Percentiles rank a stretch among this genome's conserved stretches.
Evolutionary conservation across 1,140 invertebrate species (phyloP).

Genomic region (Battus philenor): DNA sequence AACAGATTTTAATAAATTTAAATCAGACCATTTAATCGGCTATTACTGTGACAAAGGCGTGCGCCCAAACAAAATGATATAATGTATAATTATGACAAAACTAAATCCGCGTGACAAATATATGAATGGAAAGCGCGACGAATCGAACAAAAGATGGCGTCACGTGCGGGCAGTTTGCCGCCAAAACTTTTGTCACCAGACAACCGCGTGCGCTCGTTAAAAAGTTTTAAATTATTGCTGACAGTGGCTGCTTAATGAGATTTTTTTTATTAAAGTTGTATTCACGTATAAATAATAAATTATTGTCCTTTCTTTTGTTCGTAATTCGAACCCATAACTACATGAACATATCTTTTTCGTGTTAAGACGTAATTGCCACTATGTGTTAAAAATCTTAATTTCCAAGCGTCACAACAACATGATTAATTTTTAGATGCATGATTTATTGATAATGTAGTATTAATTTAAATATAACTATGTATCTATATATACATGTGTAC

Average conservation of each 20-base stretch:
- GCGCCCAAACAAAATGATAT: conserved; percentile 33
- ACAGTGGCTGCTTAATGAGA: conserved; percentile 8
- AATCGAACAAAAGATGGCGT: conserved; percentile 49
- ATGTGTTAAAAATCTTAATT: too few species aligned
- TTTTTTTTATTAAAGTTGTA: too few species aligned
- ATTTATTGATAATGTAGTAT: too few species aligned
- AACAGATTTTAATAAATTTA: conserved; percentile 37
- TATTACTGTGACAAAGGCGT: conserved; percentile 23
- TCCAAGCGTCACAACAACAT: too few species aligned
- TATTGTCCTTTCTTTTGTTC: too few species aligned
- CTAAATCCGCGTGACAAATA: conserved; percentile 40
- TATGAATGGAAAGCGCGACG: conserved; percentile 32
- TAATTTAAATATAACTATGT: too few species aligned
- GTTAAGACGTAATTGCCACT: too few species aligned
- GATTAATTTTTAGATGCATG: too few species aligned
- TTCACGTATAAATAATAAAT: too few species aligned
- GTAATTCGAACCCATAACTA: too few species aligned
- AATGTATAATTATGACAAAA: conserved; percentile 35
- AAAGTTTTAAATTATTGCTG: conserved; percentile 21
- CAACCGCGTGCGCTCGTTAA: conserved; percentile 36
- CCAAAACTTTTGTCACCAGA: conserved; percentile 50
- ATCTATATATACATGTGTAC: too few species aligned
- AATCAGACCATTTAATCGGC: conserved; percentile 27
- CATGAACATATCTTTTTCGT: too few species aligned
- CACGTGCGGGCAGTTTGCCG: conserved; percentile 42